Conservation (phyloP, 2,113 vertebrate species). For the Zosterops borbonicus region DNA sequence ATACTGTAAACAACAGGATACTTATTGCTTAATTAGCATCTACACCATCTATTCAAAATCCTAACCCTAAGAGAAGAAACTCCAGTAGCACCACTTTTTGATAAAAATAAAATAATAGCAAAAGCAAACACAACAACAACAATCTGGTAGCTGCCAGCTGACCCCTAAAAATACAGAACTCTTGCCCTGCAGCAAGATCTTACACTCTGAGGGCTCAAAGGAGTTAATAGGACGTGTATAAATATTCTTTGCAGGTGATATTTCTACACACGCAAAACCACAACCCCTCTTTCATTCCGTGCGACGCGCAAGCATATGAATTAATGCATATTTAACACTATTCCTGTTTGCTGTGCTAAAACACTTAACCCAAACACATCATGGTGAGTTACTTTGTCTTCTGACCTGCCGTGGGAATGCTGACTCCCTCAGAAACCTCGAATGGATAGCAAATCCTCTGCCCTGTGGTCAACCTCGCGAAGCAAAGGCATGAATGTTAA, state of each 20-base stretch:
- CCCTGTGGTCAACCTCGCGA: conserved; percentile 85
- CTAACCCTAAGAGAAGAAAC: not conserved
- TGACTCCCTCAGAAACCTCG: conserved; percentile 74
- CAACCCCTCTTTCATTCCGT: not conserved
- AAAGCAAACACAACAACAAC: not conserved
- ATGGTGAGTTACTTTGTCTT: conserved; percentile 75
- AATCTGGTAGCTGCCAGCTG: not conserved
- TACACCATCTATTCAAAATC: not conserved
- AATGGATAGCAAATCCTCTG: conserved; percentile 79
- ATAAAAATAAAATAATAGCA: not conserved
- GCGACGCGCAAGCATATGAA: not conserved
- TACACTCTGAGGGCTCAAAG: not conserved
- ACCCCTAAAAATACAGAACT: not conserved
- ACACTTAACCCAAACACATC: conserved; percentile 68
- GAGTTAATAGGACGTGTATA: not conserved
- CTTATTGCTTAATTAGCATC: not conserved
- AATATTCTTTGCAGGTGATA: not conserved
- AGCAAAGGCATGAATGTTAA: conserved; percentile 92
- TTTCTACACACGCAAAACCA: not conserved
- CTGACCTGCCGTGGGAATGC: conserved; percentile 71
- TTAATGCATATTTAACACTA: conserved; percentile 41
- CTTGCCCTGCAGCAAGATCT: not conserved
- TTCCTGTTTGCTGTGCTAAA: conserved; percentile 50
- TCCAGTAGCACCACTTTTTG: not conserved
- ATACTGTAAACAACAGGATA: not conserved